phyloP scores from a whole-genome alignment of 2,797 vertebrate species.

The Enteromius radiatus region DNA sequence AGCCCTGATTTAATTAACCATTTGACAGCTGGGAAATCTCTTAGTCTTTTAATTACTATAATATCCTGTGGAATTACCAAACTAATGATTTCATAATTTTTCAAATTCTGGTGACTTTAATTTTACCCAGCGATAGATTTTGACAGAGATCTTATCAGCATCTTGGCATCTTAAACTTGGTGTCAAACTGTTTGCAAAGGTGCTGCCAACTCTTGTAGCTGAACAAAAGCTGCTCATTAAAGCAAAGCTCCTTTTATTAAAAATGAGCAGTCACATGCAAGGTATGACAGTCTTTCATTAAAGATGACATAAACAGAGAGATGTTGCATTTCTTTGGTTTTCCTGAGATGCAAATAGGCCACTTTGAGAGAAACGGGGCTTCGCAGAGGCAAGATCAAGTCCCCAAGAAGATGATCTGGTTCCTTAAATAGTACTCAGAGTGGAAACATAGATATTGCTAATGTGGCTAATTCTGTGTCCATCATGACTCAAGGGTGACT shows the following conservation, averaged over 20 bases:
- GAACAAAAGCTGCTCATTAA: not conserved
- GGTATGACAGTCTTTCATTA: not conserved
- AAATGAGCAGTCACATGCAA: not conserved
- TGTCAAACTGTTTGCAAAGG: not conserved
- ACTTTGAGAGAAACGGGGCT: slow-evolving; percentile 19
- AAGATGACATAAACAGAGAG: not conserved
- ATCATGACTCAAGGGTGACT: slow-evolving; percentile 41
- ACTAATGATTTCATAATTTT: slow-evolving; percentile 10
- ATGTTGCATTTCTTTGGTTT: not conserved
- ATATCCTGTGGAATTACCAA: slow-evolving; percentile 31
- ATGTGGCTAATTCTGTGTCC: slow-evolving; percentile 23
- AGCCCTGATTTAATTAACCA: slow-evolving; percentile 52
- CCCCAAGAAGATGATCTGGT: slow-evolving; percentile 30
- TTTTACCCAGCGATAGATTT: not conserved
- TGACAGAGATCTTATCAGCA: not conserved
- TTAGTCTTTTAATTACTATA: slow-evolving; percentile 52
- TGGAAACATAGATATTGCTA: slow-evolving; percentile 18
- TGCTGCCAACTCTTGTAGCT: not conserved
- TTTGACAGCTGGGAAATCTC: slow-evolving; percentile 53
- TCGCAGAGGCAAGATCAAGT: slow-evolving; percentile 12
- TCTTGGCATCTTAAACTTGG: not conserved
- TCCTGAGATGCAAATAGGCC: not conserved
- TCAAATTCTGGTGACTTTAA: not conserved
- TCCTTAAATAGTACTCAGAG: slow-evolving; percentile 13
- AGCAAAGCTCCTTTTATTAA: not conserved